Evolutionary conservation across 2,113 vertebrate species (phyloP).

Genomic region (Potamarius usumacintae): DNA sequence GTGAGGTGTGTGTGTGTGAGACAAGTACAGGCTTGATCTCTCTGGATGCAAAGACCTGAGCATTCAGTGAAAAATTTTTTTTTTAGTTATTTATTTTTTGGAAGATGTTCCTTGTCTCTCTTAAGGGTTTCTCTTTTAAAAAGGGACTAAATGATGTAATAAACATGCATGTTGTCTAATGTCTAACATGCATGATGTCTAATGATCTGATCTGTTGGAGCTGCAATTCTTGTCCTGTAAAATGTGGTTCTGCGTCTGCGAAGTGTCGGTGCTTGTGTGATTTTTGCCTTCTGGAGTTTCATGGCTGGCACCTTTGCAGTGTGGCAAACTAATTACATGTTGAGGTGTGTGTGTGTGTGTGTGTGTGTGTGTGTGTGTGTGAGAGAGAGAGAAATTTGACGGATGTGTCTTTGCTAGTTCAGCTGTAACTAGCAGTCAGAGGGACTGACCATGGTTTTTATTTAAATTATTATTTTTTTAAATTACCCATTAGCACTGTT

Average conservation of each 20-base stretch:
- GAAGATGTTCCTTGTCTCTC: neutral
- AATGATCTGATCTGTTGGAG: neutral
- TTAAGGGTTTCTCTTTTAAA: neutral
- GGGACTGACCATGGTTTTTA: neutral
- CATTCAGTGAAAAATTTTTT: neutral
- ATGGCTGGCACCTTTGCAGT: neutral
- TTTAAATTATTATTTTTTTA: neutral
- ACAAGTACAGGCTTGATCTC: neutral
- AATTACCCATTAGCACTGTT: neutral
- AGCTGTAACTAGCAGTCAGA: neutral
- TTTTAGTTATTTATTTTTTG: neutral
- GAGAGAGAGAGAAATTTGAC: neutral
- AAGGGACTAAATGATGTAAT: constrained; percentile 12
- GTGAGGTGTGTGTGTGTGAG: constrained; percentile 20
- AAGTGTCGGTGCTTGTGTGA: neutral
- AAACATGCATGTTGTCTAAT: constrained; percentile 17
- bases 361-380: too few relatives aligned
- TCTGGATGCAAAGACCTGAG: neutral
- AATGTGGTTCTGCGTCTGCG: neutral
- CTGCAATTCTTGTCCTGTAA: neutral
- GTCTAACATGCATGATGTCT: neutral
- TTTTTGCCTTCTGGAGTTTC: neutral
- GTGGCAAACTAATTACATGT: constrained; percentile 34
- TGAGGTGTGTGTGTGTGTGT: neutral
- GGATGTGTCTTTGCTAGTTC: constrained; percentile 9